Evolutionary conservation across 2,888 invertebrate genomes (phyloP), one percentile per base, ranked within the genome.

Genomic region (Idaea biselata): DNA sequence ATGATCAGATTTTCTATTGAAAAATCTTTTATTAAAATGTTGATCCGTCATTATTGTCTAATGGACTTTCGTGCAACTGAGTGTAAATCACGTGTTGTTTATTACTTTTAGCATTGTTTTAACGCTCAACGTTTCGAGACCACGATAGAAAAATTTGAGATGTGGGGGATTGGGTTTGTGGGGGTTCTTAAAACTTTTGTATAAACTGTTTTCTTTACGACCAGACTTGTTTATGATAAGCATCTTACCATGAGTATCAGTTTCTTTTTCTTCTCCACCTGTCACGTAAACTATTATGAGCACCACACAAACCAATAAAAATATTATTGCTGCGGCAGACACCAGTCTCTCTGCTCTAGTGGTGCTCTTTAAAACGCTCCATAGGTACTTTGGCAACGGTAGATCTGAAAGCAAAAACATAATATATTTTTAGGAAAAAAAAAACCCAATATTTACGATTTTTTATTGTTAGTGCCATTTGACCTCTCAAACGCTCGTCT

Each of bases 261-360:
- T 44, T 44, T 44, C 44, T 44, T 8, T 8, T 8, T 44, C 44
- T 6, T 11, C 11, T 44, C 14, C 11, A 44, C 14, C 14, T 44
- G 8, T 8, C 44, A 44, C 44, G 65, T 77, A 81, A 66, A 72
- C 76, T 6, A 78, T 58, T 17, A 78, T 73, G 7, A 84, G 73
- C 7, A 78, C 66, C 66, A 86, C 82, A 72, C 83, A 84, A 0
- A 82, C 68, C 17, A 79, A 66, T 4, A 91, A 78, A 0, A 79
- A 68, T 2, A 77, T 67, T 0, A 87, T 61, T 0, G 84, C 85
- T 0, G 74, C 78, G 0, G 72, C 74, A 65, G 88, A 89, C 6
- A 83, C 81, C 17, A 87, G 44, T n/a, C 88, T 73, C 69, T 91
- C 91, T 0, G 82, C 83, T 18, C 73, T 79, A 1, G 88, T 84